Conservation (phyloP, 2,113 vertebrate genomes). For the Neolamprologus brichardi region DNA sequence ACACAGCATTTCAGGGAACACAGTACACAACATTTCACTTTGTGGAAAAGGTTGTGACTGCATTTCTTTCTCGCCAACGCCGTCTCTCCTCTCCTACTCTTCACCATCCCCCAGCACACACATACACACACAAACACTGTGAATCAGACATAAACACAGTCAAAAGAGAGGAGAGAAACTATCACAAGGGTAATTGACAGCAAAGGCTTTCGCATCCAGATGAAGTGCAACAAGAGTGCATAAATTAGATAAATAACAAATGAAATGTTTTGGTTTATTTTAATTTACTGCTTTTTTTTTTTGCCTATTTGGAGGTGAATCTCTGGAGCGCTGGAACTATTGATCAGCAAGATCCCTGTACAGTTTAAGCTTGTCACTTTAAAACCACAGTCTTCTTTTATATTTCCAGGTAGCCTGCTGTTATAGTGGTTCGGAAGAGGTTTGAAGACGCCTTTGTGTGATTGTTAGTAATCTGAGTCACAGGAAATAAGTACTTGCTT, state of each 20-base stretch:
- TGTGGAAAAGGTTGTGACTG: not conserved
- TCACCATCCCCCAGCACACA: not conserved
- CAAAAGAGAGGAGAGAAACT: not conserved
- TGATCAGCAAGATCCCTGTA: not conserved
- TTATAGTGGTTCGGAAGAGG: not conserved
- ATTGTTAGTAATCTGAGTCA: not conserved
- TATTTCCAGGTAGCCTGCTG: not conserved
- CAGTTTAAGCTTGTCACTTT: not conserved
- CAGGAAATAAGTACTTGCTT: not conserved
- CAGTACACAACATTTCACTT: not conserved
- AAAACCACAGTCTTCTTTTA: not conserved
- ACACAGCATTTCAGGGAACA: not conserved
- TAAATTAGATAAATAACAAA: not conserved
- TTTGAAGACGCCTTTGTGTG: not conserved
- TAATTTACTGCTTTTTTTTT: not conserved
- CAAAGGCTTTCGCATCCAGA: not conserved
- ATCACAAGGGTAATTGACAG: not conserved
- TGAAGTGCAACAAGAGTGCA: not conserved
- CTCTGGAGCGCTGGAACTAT: not conserved
- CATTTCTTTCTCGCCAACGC: not conserved
- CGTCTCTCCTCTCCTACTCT: not conserved
- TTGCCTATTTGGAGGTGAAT: not conserved
- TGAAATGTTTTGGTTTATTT: not conserved
- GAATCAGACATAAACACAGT: not conserved
- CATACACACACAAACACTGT: not conserved